Evolutionary conservation across 2,888 invertebrate genomes (phyloP).

Genomic region (Limnephilus rhombicus): DNA sequence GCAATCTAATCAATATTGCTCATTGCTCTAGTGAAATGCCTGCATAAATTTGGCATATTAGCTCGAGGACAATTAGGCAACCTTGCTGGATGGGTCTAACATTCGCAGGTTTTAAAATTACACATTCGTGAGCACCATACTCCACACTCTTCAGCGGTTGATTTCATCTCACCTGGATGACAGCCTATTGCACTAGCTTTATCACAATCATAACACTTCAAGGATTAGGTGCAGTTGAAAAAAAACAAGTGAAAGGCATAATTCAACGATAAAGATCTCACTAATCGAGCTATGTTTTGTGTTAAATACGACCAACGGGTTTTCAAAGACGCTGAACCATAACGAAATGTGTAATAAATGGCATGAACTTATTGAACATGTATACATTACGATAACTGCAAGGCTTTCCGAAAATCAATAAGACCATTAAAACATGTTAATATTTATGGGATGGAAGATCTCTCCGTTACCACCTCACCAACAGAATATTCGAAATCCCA

Average conservation of each 20-base stretch:
- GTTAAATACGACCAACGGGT: background rate
- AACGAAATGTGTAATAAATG: background rate
- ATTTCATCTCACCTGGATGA: background rate
- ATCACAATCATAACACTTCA: background rate
- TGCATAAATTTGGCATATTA: background rate
- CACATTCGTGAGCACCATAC: background rate
- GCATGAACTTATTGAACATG: background rate
- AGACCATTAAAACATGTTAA: background rate
- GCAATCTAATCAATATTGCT: background rate
- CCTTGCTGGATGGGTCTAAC: background rate
- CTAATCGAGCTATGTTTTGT: background rate
- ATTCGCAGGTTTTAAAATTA: background rate
- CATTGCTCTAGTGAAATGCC: background rate
- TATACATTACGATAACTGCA: background rate
- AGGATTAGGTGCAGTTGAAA: slow-evolving; percentile 24
- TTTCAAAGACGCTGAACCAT: background rate
- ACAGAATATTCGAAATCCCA: background rate
- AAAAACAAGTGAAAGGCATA: slow-evolving; percentile 6
- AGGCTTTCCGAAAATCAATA: background rate
- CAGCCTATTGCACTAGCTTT: background rate
- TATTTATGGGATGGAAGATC: background rate
- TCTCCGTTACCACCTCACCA: background rate
- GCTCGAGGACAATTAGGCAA: background rate
- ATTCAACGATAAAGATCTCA: background rate
- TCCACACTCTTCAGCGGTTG: background rate